A percentile compares a stretch with the other conserved stretches of the same genome.
Conservation (phyloP, 2,113 vertebrate genomes). For the Poeciliopsis occidentalis region DNA sequence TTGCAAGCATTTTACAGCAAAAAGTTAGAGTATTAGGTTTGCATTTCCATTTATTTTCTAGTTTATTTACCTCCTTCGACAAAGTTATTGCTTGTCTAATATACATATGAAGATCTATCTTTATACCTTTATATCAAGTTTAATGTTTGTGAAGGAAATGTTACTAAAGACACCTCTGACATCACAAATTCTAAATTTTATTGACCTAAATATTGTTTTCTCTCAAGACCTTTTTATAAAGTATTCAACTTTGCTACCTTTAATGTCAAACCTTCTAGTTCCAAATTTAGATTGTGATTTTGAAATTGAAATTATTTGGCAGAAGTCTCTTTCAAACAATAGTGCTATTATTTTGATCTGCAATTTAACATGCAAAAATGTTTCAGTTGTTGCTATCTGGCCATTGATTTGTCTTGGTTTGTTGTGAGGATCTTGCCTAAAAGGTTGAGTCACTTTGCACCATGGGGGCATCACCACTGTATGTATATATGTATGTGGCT, state of each 20-base stretch:
- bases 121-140: neutral
- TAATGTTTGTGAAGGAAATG: neutral
- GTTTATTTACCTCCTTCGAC: too few relatives aligned
- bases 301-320: neutral
- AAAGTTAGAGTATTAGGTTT: neutral
- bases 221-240: neutral
- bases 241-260: too few relatives aligned
- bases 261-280: neutral
- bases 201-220: neutral
- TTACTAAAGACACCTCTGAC: neutral
- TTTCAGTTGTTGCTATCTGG: neutral
- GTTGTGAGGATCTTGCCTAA: slow-evolving; percentile 67
- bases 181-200: neutral
- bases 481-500: slow-evolving; percentile 85
- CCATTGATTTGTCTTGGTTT: slow-evolving; percentile 75
- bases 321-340: neutral
- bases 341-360: too few relatives aligned
- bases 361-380: neutral
- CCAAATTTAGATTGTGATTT: neutral
- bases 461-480: slow-evolving; percentile 85
- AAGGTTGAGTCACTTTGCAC: slow-evolving; percentile 75
- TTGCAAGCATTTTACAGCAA: neutral
- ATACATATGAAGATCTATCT: neutral
- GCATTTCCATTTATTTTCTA: too few relatives aligned
- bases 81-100: neutral